phyloP scores from a whole-genome alignment of 2,797 vertebrate genomes.

The Knipowitschia caucasica region DNA sequence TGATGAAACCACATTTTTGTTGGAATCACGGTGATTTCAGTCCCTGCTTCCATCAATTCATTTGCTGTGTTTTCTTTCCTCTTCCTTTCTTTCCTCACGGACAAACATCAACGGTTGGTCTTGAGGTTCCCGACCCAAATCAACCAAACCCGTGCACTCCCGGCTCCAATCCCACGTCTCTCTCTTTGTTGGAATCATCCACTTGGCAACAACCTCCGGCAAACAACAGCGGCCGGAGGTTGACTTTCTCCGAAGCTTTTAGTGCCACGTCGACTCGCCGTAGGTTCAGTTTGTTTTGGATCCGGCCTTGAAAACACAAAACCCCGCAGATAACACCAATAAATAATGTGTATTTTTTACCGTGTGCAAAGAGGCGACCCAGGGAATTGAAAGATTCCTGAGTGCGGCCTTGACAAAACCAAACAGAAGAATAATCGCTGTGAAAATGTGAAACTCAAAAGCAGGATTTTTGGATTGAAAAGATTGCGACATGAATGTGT shows the following conservation, averaged over 20 bases:
- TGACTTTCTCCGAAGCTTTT: too few species aligned
- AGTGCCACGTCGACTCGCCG: conserved; percentile 4
- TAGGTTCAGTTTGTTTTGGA: conserved; percentile 35
- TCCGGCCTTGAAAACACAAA: conserved; percentile 45
- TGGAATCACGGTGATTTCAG: too few species aligned
- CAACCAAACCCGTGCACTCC: conserved; percentile 5
- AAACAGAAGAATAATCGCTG: conserved; percentile 17
- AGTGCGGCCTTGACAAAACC: conserved; percentile 28
- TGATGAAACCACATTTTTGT: too few species aligned
- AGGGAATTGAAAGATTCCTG: conserved; percentile 13
- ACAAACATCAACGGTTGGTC: neutral
- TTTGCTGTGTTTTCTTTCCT: neutral
- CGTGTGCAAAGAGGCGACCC: conserved; percentile 22
- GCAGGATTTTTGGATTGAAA: conserved; percentile 7
- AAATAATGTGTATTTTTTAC: conserved; percentile 10
- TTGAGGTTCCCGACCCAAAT: conserved; percentile 14
- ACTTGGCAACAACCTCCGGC: too few species aligned
- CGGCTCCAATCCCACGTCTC: neutral
- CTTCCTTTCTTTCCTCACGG: neutral
- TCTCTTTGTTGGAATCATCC: too few species aligned
- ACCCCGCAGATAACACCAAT: conserved; percentile 36
- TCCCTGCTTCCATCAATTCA: neutral
- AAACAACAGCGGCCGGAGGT: too few species aligned
- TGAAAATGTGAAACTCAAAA: conserved; percentile 18
- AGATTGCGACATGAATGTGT: neutral